Conservation (phyloP, 2,113 vertebrate species). For the Phylloscopus trochilus region DNA sequence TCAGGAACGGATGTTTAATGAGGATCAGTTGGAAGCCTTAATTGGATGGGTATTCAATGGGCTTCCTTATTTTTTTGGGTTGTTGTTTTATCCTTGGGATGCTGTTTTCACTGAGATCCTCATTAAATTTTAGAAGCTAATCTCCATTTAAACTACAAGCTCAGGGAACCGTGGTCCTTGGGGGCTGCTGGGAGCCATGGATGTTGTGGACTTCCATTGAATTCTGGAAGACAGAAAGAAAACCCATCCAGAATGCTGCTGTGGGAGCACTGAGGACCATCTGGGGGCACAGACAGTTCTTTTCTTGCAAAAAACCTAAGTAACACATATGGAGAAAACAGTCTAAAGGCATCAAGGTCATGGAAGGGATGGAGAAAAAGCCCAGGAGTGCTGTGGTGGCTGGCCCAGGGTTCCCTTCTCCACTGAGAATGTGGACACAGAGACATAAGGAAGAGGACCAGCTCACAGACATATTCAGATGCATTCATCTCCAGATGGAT, state of each 20-base stretch:
- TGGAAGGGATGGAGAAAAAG: not conserved
- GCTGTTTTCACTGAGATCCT: slow-evolving; percentile 42
- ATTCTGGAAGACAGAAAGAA: not conserved
- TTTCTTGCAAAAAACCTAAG: not conserved
- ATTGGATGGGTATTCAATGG: slow-evolving; percentile 61
- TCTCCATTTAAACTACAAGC: slow-evolving; percentile 20
- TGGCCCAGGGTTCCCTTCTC: not conserved
- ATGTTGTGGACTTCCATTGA: not conserved
- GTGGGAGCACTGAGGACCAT: not conserved
- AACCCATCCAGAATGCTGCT: not conserved
- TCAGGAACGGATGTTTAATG: slow-evolving; percentile 53
- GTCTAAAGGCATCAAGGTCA: not conserved
- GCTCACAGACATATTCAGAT: not conserved
- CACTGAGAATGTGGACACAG: not conserved
- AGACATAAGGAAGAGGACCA: not conserved
- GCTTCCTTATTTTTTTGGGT: not conserved
- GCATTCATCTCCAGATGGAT: not conserved
- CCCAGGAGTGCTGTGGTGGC: not conserved
- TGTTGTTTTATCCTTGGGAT: slow-evolving; percentile 15
- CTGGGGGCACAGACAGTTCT: not conserved
- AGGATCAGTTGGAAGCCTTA: slow-evolving; percentile 57
- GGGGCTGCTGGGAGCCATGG: not conserved
- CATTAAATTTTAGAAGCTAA: slow-evolving; percentile 56
- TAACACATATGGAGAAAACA: not conserved
- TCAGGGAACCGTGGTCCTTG: not conserved